These are phyloP conservation scores for Leptinotarsa peninsularis DNA, from an alignment of 2,888 invertebrate genomes.

Conservation along the genomic window DNA sequence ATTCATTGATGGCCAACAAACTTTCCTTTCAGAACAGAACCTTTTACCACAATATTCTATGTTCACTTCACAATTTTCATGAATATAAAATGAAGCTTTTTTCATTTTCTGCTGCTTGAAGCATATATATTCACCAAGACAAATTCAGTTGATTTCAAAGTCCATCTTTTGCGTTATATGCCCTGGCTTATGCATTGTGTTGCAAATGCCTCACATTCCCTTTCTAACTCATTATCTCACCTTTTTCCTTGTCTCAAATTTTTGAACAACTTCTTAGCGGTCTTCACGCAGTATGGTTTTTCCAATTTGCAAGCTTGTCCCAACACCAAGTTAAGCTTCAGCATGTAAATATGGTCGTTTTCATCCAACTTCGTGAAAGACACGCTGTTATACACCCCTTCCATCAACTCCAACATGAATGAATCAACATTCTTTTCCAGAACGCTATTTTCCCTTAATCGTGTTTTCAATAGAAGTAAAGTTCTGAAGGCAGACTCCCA, in stretches of 20 bases:
- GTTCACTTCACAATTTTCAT: no score
- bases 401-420: slow-evolving; percentile 32
- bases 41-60: no score
- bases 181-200: neutral
- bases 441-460: slow-evolving; percentile 32
- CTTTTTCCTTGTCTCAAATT: slow-evolving; percentile 18
- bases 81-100: no score
- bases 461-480: slow-evolving; percentile 56
- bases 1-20: no score
- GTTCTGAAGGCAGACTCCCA: slow-evolving; percentile 77
- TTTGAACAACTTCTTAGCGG: slow-evolving; percentile 64
- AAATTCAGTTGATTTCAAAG: no score
- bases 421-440: slow-evolving; percentile 19
- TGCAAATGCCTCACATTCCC: neutral
- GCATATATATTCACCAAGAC: no score
- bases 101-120: no score
- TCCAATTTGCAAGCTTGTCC: slow-evolving; percentile 73
- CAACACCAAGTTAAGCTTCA: slow-evolving; percentile 73
- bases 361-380: slow-evolving; percentile 37
- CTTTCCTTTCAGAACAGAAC: no score
- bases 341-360: slow-evolving; percentile 67
- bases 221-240: neutral
- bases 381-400: slow-evolving; percentile 34
- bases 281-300: slow-evolving; percentile 70
- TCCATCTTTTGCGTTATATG: no score